These are phyloP conservation scores for Atta colombica DNA, from an alignment of 1,140 invertebrate species.

Conservation along the genomic window DNA sequence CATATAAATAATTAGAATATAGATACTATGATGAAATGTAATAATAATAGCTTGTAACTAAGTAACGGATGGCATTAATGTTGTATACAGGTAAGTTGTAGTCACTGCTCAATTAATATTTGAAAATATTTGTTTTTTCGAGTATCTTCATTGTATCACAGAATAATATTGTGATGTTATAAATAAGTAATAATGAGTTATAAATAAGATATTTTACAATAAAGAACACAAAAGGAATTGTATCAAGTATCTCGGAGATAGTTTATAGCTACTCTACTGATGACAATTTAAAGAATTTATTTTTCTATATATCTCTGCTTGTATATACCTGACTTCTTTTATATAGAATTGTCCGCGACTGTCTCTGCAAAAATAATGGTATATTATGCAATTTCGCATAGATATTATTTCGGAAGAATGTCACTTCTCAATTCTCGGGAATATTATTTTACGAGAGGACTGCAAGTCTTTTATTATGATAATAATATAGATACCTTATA, in stretches of 20 bases:
- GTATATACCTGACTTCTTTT: background rate
- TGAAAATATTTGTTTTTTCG: background rate
- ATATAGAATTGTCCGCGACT: background rate
- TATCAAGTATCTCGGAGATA: background rate
- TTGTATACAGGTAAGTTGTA: background rate
- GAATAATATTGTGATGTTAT: background rate
- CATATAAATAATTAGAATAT: background rate
- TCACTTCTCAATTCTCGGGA: background rate
- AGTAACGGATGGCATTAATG: background rate
- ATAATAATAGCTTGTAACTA: background rate
- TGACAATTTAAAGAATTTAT: constrained; percentile 30
- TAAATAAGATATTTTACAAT: constrained; percentile 40
- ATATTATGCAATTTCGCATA: constrained; percentile 15
- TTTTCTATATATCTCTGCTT: background rate
- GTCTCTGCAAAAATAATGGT: background rate
- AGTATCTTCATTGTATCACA: too few relatives aligned
- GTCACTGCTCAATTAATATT: background rate
- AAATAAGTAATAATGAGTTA: too few relatives aligned
- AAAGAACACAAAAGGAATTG: background rate
- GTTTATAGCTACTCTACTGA: background rate
- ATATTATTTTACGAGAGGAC: background rate
- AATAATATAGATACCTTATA: constrained; percentile 10
- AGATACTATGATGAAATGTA: background rate
- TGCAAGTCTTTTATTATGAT: constrained; percentile 4
- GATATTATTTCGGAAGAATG: constrained; percentile 24